Evolutionary conservation across 2,797 vertebrate species (phyloP), one percentile per base, ranked within the genome.

Genomic region (Melopsittacus undulatus): DNA sequence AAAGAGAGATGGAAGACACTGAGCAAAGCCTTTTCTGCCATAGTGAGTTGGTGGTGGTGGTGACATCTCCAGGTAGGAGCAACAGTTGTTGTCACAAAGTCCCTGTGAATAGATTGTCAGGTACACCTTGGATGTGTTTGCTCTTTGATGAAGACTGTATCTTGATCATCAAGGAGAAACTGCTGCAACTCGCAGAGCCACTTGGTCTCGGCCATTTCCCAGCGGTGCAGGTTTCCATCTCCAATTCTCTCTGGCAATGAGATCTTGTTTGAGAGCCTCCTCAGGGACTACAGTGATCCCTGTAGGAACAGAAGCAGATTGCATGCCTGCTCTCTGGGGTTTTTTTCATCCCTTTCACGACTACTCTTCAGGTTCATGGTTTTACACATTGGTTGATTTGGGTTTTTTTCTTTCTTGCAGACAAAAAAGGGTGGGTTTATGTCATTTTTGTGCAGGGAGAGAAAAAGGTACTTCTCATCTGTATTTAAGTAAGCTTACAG

Each of bases 41-140:
- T 13, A n/a, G 42, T 0, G 4, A 59, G 30, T 14, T 32, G 42
- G 2, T 66, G 40, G 27, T 24, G 59, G 27, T n/a, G 54, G 52
- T 34, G 48, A 26, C 45, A 36, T 83, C 27, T 64, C n/a, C 3
- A 3, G 61, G 45, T 14, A 40, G 77, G 34, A 81, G 72, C 61
- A 54, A 48, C 29, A 30, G n/a, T 59, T 11, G 42, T 22, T 21
- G 32, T 64, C 1, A 0, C 1, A 5, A 75, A 46, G 42, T 66
- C 42, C 26, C 19, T 0, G 0, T n/a, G 30, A 66, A 40, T 83
- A 22, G 54, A 56, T 79, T 27, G n/a, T 36, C 51, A 10, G 0
- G 1, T 40, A 36, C 2, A 5, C 48, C 7, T n/a, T 46, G 54
- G 49, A 20, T 0, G 1, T 2, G 0, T 63, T 57, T 23, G 23